Conservation (phyloP, 1,140 invertebrate genomes). For the Neomicropteryx cornuta region DNA sequence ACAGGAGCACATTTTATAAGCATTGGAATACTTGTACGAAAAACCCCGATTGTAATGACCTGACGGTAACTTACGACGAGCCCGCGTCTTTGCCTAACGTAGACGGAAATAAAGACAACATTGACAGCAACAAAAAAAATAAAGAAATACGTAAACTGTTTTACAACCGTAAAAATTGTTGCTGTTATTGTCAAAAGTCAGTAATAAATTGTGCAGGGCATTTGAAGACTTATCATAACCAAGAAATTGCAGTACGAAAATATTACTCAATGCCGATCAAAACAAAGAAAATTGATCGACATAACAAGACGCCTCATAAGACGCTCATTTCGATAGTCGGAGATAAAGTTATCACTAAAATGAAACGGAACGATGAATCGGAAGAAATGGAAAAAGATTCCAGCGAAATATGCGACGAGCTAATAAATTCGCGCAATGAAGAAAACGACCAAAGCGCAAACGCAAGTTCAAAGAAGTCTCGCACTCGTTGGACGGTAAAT, state of each 20-base stretch:
- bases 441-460: not conserved
- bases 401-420: not conserved
- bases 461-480: not conserved
- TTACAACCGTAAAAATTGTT: not conserved
- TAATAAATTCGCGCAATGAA: not conserved
- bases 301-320: not conserved
- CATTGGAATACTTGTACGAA: too few relatives aligned
- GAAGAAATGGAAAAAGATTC: not conserved
- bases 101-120: too few relatives aligned
- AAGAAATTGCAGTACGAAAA: not conserved
- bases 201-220: too few relatives aligned
- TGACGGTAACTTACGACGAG: too few relatives aligned
- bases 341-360: too few relatives aligned
- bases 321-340: too few relatives aligned
- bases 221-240: too few relatives aligned
- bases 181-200: not conserved
- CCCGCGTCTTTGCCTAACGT: too few relatives aligned
- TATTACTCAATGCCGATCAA: not conserved
- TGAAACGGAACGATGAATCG: not conserved
- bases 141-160: not conserved
- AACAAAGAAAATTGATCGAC: not conserved
- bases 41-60: too few relatives aligned
- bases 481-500: not conserved
- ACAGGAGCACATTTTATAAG: not conserved
- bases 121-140: too few relatives aligned